Base-by-base conservation (phyloP, 1,140 invertebrate genomes). In the Sweltsa coloradensis region DNA sequence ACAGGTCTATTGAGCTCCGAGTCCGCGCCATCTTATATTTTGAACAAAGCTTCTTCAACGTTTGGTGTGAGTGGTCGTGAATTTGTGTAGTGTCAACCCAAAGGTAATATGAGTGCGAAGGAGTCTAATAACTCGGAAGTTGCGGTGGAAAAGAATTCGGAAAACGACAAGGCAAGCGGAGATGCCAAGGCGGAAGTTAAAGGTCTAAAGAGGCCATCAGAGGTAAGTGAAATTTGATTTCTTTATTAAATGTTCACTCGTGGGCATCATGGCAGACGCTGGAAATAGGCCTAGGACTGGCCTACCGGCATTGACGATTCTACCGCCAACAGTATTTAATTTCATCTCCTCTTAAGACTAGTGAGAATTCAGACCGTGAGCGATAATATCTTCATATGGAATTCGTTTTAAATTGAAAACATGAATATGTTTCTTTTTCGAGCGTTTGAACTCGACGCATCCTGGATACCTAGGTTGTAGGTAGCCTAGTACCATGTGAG, bases 121-220 rank as follows among this genome's bases (percentile, higher is more conserved):
- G 81, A 83, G 70, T n/a, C n/a, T n/a, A 85, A 83, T 70, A 83
- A 83, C 69, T 70, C 72, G 61, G 82, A 86, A 71, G 82, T 85
- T 63, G 81, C 79, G 53, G 79, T 85, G 47, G 83, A 85, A 66
- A 86, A 86, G 73, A 69, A 73, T 55, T 78, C 75, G 60, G 80
- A 81, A 62, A 58, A 60, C 54, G 81, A 84, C 63, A 84, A 83
- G 70, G 62, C 71, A 53, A 65, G 68, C 48, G 66, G 58, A 39
- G 81, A 85, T 64, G 74, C 76, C 34, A 86, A 87, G 72, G 80
- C 79, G 64, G 83, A 85, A 59, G 71, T 86, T 56, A 88, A 88
- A 73, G 84, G 83, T 65, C 83, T 81, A 63, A 88, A 89, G 72
- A 81, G 85, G 74, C 75, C 84, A 69, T 81, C 83, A 58, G 85